Evolutionary conservation across 2,797 vertebrate genomes (phyloP), one percentile per base, ranked within the genome.

Genomic region (Echeneis naucrates): DNA sequence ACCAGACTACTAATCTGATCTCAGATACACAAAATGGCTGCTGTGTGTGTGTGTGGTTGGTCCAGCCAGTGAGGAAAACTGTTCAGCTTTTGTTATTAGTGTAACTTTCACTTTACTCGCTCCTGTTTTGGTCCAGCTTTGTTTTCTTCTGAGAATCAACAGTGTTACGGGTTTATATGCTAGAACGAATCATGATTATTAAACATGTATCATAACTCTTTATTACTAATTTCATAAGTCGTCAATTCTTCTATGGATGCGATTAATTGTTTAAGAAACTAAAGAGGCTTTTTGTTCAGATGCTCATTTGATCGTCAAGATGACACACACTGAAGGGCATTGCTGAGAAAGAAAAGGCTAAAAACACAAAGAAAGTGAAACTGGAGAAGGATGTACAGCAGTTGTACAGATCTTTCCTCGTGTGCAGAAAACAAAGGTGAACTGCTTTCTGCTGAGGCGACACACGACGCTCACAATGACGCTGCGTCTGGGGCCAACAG

Each of bases 21-120:
- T 84, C 81, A 24, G 54, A 78, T 83, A 75, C 78, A 86, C 86
- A 90, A 91, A 91, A 90, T 88, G 86, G 87, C 88, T 68, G 76
- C 81, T 78, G 68, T 68, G 67, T 51, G 47, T 21, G 47, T 21
- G 45, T 55, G 57, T 23, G 72, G 71, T 26, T 1, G 35, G 61
- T 42, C 26, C 1, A 23, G 53, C 17, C 17, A 1, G 35, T 45
- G 30, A 74, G 38, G 58, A 76, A 84, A 75, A 80, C 78, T 76
- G 66, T 78, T 64, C 56, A 55, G 14, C 19, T 67, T 77, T 53
- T 30, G 21, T 6, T 24, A 51, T 26, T 4, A n/a, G 19, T 14
- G 33, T 27, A 44, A 57, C 35, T 69, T 68, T 64, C 37, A 27
- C 3, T 30, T 4, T 9, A 3, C 23, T 24, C 24, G 21, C 5